Evolutionary conservation across 2,113 vertebrate species (phyloP), one percentile per base, ranked within the genome.

Genomic region (Hipposideros armiger): DNA sequence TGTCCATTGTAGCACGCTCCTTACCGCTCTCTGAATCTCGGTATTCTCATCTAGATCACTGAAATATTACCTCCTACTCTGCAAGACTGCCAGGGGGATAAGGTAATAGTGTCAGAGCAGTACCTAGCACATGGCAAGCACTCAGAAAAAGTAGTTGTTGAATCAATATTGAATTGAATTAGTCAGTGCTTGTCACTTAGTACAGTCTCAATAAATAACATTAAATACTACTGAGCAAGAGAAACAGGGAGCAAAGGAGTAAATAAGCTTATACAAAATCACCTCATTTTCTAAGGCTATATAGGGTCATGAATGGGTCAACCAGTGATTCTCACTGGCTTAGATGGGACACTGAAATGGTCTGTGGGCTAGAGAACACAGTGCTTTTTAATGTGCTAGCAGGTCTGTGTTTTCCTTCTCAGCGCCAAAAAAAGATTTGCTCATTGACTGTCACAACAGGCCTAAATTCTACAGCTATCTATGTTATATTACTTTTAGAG

Each of bases 1-100:
- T 78, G 56, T 54, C 36, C 0, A 0, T 36, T 28, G n/a, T n/a
- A 7, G 19, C 11, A 30, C 0, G 1, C 3, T 66, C 26, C 84
- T n/a, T 30, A 11, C 42, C 15, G 69, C 58, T 45, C 30, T 7
- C 36, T 74, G 50, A 72, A 20, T 45, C 84, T 95, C 92, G 30
- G 5, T 11, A 40, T 64, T 11, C 16, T 83, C 58, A 47, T 14
- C 22, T 56, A 56, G 8, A 69, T 74, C 15, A 32, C 76, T 47
- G 16, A 77, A 86, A 32, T 84, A 36, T 8, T 81, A 76, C 50
- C 24, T 40, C 36, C 32, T 22, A 22, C 20, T 50, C 11, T 47
- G 24, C 11, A 88, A 69, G 28, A 13, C 7, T 78, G 47, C 28
- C 80, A 20, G 4, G 19, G 73, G 58, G 42, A 17, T 13, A 70